Evolutionary conservation across 2,888 invertebrate genomes (phyloP).

Genomic region (Andrena hattorfiana): DNA sequence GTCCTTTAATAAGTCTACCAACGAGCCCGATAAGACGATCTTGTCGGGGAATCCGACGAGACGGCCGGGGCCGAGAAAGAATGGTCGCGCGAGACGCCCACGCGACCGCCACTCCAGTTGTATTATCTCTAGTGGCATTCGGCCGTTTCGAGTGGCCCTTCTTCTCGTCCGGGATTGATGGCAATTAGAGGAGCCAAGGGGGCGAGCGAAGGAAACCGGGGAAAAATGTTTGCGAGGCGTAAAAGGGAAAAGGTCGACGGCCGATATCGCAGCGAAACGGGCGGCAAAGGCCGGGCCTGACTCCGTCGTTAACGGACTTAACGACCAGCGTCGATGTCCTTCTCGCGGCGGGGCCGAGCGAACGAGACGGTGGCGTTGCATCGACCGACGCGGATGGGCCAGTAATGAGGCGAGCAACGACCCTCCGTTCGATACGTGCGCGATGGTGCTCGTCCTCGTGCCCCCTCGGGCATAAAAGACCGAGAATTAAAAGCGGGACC

Average conservation of each 20-base stretch:
- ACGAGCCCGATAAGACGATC: slow-evolving; percentile 56
- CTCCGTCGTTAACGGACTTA: slow-evolving; percentile 40
- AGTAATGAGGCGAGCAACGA: background rate
- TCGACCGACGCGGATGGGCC: slow-evolving; percentile 13
- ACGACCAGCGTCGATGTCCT: slow-evolving; percentile 18
- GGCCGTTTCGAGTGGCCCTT: slow-evolving; percentile 42
- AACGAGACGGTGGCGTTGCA: slow-evolving; percentile 19
- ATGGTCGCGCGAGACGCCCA: slow-evolving; percentile 60
- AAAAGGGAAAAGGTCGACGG: slow-evolving; percentile 45
- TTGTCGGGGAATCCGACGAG: slow-evolving; percentile 34
- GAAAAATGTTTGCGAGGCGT: slow-evolving; percentile 25
- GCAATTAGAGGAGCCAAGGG: slow-evolving; percentile 55
- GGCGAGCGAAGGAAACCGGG: slow-evolving; percentile 13
- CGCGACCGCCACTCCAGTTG: slow-evolving; percentile 45
- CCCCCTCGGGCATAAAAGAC: background rate
- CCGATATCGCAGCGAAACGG: slow-evolving; percentile 42
- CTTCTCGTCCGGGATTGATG: slow-evolving; percentile 47
- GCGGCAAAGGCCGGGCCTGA: slow-evolving; percentile 1
- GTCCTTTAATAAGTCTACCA: slow-evolving; percentile 33
- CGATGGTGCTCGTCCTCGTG: background rate
- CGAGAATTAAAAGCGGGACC: background rate
- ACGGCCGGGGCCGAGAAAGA: slow-evolving; percentile 11
- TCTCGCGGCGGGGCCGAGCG: slow-evolving; percentile 7
- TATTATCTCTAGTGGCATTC: slow-evolving; percentile 59
- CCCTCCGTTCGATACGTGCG: background rate